phyloP scores from a whole-genome alignment of 2,888 invertebrate genomes.

The Oeneis ivallda region DNA sequence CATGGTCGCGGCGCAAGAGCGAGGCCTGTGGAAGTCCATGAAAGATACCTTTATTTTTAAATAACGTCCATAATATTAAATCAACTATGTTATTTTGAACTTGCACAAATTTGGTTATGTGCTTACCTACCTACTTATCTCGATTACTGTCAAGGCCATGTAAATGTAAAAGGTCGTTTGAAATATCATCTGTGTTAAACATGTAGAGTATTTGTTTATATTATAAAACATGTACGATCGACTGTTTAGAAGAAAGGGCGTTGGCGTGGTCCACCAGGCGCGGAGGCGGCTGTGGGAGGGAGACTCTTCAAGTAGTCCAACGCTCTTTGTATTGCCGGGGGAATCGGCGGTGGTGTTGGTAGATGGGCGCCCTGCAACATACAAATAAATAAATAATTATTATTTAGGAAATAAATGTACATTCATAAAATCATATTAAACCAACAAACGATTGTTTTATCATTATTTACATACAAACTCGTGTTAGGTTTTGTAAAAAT shows the following conservation, averaged over 20 bases:
- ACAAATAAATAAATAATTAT: background rate
- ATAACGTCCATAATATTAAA: background rate
- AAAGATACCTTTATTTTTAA: background rate
- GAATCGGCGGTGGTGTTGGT: constrained; percentile 91
- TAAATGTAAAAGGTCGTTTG: constrained; percentile 15
- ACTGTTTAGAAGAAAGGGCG: constrained; percentile 17
- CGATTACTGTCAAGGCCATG: constrained; percentile 19
- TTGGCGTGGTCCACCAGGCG: constrained; percentile 1
- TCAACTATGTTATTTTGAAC: constrained; percentile 7
- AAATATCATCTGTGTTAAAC: constrained; percentile 11
- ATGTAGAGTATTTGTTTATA: constrained; percentile 12
- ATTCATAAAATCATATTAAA: too few relatives aligned
- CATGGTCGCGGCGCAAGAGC: too few relatives aligned
- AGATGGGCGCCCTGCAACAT: constrained; percentile 85
- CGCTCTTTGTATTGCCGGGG: constrained; percentile 86
- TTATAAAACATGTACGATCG: background rate
- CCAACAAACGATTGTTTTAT: too few relatives aligned
- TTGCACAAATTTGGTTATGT: constrained; percentile 16
- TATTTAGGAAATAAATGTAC: too few relatives aligned
- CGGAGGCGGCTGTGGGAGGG: constrained; percentile 74
- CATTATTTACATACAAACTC: too few relatives aligned
- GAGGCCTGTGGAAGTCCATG: too few relatives aligned
- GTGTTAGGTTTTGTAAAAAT: too few relatives aligned
- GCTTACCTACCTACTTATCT: constrained; percentile 9
- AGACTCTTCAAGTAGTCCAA: constrained; percentile 82